Evolutionary conservation across 2,113 vertebrate genomes (phyloP), one percentile per base, ranked within the genome.

Genomic region (Pionites leucogaster): DNA sequence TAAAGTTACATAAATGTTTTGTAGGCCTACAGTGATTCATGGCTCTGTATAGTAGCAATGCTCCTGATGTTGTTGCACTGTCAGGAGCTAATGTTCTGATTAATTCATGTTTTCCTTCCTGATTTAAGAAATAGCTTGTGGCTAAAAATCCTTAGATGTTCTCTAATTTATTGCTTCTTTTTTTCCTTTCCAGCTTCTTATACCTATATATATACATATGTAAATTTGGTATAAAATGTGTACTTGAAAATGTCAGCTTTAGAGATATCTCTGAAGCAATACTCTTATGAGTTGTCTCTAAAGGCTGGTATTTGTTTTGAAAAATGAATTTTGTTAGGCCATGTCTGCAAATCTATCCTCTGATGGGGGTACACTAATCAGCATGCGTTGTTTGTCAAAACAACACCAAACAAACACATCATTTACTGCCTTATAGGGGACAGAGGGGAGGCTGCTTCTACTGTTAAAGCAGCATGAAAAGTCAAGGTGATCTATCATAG

Each of bases 51-150:
- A 50, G 64, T n/a, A 70, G 85, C 71, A 80, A 9, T 37, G 75
- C 46, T 91, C 63, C n/a, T 92, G 71, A 77, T 72, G 55, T 67
- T 95, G 70, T 71, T 88, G 50, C 9, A 31, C 24, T 85, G 68
- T 91, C 90, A 93, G 80, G 64, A 92, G 63, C 90, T 95, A 91
- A 93, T 92, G 79, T 86, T 91, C 92, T 97, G 94, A 94, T 92
- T 94, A 95, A 96, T 91, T 74, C 59, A 53, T 11, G 23, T 90
- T 95, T 95, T 95, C 41, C 67, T 88, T 94, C 88, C 85, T 75
- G 60, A 70, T 93, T 94, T 93, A 90, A 91, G 86, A 94, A 96
- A 86, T 42, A 75, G 71, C 71, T 95, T 80, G 83, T 92, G 85
- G 85, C 71, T 94, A 88, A 96, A 96, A 93, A 77, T 70, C 47